Evolutionary conservation across 1,140 invertebrate genomes (phyloP).

Genomic region (Aradophagus sp.): DNA sequence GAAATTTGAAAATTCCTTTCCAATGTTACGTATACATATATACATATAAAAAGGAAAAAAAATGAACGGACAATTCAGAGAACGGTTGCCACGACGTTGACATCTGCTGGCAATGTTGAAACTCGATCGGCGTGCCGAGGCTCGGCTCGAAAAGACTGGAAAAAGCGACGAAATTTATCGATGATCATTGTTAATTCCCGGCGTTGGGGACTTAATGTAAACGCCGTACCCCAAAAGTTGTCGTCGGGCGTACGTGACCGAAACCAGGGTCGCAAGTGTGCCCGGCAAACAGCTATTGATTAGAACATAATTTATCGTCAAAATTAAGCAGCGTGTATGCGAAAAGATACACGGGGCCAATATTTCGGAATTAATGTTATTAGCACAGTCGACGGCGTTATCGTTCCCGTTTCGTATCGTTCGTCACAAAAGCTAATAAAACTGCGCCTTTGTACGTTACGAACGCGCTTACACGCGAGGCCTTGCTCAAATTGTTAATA

Average conservation of each 20-base stretch:
- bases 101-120: no score
- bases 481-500: conserved; percentile 3
- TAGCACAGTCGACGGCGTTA: conserved; percentile 40
- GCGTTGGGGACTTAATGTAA: conserved; percentile 19
- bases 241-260: conserved; percentile 36
- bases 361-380: conserved; percentile 48
- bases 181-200: conserved; percentile 23
- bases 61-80: no score
- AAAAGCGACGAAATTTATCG: conserved; percentile 11
- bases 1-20: no score
- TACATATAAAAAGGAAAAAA: no score
- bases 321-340: conserved; percentile 36
- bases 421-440: conserved; percentile 30
- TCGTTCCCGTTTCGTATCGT: conserved; percentile 17
- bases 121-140: no score
- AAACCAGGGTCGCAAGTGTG: conserved; percentile 21
- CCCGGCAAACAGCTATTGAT: conserved; percentile 41
- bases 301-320: conserved; percentile 45
- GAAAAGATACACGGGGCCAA: conserved; percentile 31
- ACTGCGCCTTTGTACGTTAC: conserved; percentile 11
- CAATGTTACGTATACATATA: no score
- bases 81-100: no score
- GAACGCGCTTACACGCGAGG: background rate
- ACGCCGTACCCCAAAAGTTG: conserved; percentile 17
- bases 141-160: background rate